These are phyloP conservation scores for Albula goreensis DNA, from an alignment of 2,113 vertebrate species.

Conservation along the genomic window DNA sequence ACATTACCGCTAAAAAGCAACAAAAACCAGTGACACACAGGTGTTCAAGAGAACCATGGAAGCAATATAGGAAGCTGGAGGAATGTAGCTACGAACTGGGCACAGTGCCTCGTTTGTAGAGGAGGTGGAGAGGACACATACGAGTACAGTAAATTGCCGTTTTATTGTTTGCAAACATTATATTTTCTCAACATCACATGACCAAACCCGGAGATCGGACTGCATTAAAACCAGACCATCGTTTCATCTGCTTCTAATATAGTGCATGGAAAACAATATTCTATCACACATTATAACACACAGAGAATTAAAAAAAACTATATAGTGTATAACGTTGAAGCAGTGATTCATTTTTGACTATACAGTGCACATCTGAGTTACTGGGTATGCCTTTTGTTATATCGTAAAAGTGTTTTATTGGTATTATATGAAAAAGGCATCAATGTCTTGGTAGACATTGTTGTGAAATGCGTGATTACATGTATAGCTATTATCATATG, in stretches of 20 bases:
- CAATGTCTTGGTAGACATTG: constrained; percentile 83
- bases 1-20: background rate
- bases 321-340: constrained; percentile 58
- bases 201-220: constrained; percentile 1
- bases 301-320: constrained; percentile 55
- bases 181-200: background rate
- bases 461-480: constrained; percentile 75
- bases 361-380: constrained; percentile 71
- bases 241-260: constrained; percentile 47
- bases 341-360: constrained; percentile 68
- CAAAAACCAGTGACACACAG: background rate
- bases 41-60: background rate
- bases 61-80: background rate
- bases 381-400: constrained; percentile 71
- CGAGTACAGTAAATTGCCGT: constrained; percentile 21
- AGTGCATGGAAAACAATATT: constrained; percentile 71
- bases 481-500: constrained; percentile 76
- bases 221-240: constrained; percentile 32
- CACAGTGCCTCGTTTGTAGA: background rate
- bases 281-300: constrained; percentile 66
- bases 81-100: constrained; percentile 2
- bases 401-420: constrained; percentile 80
- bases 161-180: constrained; percentile 4
- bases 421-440: constrained; percentile 76
- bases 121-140: background rate